phyloP scores from a whole-genome alignment of 2,888 invertebrate genomes.

The Drosophila formosana region DNA sequence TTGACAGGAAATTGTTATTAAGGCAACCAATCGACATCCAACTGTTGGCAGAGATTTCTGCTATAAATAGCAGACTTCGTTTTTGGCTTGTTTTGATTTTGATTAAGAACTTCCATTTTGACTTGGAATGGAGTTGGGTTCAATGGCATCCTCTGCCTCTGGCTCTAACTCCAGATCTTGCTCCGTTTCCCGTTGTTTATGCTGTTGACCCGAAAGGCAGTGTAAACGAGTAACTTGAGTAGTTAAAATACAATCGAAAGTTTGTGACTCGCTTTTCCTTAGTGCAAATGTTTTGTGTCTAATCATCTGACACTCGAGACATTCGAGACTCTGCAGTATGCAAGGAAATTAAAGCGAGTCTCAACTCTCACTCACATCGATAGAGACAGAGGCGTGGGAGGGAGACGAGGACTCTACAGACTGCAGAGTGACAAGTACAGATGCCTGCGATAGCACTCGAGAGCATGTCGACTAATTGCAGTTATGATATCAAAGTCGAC shows the following conservation, averaged over 20 bases:
- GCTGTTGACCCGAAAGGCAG: constrained; percentile 51
- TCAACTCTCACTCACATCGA: constrained; percentile 67
- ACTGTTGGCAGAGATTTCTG: constrained; percentile 43
- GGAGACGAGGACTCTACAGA: constrained; percentile 2
- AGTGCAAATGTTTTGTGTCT: constrained; percentile 57
- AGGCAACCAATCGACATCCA: constrained; percentile 50
- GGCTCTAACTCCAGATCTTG: neutral
- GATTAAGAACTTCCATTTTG: constrained; percentile 53
- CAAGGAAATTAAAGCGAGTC: constrained; percentile 60
- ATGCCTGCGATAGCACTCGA: constrained; percentile 71
- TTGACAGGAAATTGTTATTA: constrained; percentile 75
- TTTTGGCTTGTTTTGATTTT: constrained; percentile 45
- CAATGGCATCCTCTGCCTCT: constrained; percentile 57
- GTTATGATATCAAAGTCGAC: constrained; percentile 74
- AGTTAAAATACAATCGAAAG: constrained; percentile 66
- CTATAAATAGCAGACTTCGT: constrained; percentile 37
- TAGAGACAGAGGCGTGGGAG: constrained; percentile 5
- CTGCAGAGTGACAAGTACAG: constrained; percentile 37
- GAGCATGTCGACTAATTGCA: constrained; percentile 78
- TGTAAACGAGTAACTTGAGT: neutral
- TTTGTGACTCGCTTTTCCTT: constrained; percentile 41
- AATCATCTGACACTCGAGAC: constrained; percentile 73
- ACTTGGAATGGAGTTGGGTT: constrained; percentile 45
- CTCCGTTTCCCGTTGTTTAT: constrained; percentile 35
- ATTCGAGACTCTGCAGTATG: constrained; percentile 58